Percentiles rank a stretch among this genome's conserved stretches.
Evolutionary conservation across 2,113 vertebrate species (phyloP).

Genomic region (Hepsetus odoe): DNA sequence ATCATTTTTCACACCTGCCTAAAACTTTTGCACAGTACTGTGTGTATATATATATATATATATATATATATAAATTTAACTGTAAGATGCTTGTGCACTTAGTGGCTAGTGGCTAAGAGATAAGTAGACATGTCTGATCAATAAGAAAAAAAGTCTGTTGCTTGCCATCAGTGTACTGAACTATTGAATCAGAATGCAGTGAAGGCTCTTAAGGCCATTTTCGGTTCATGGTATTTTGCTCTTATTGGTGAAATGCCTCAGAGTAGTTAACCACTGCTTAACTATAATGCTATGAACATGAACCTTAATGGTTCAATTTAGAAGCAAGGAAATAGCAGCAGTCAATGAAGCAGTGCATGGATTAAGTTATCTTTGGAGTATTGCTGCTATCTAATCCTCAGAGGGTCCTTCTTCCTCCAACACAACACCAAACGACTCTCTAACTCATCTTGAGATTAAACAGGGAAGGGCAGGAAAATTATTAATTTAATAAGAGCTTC

Average conservation of each 20-base stretch:
- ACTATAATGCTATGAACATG: not conserved
- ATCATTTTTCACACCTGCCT: too few relatives aligned
- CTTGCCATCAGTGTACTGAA: not conserved
- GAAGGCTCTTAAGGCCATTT: not conserved
- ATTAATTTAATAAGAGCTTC: constrained; percentile 55
- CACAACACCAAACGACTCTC: constrained; percentile 50
- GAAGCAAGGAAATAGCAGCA: constrained; percentile 2
- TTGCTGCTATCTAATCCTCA: not conserved
- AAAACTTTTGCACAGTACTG: too few relatives aligned
- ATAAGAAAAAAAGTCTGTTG: constrained; percentile 19
- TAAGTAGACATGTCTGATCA: not conserved
- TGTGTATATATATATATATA: too few relatives aligned
- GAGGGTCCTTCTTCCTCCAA: not conserved
- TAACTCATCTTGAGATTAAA: constrained; percentile 68
- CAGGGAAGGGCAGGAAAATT: constrained; percentile 61
- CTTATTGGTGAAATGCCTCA: not conserved
- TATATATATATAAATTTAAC: too few relatives aligned
- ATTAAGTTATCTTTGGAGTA: not conserved
- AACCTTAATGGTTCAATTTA: not conserved
- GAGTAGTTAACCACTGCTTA: not conserved
- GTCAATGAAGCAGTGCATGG: not conserved
- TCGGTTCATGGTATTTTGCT: constrained; percentile 8
- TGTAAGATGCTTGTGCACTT: constrained; percentile 19
- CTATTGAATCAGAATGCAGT: not conserved
- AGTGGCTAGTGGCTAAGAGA: constrained; percentile 1